Conservation (phyloP, 2,888 invertebrate species). For the Gonocerus acuteangulatus region DNA sequence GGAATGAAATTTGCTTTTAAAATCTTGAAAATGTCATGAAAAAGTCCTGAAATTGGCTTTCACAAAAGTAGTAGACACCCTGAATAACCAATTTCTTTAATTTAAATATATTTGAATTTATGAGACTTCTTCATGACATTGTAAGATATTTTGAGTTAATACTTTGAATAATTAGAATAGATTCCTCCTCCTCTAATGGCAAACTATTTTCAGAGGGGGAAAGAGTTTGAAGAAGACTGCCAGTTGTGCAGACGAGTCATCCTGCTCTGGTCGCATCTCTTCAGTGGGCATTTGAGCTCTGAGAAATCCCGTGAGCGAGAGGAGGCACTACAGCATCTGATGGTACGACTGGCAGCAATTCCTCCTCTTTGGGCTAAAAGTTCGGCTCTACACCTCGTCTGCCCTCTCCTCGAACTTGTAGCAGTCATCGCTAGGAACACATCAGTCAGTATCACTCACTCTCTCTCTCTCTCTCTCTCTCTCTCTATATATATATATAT, state of each 20-base stretch:
- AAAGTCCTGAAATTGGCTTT: too few species aligned
- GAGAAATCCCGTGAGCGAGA: constrained; percentile 25
- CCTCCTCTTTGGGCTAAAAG: constrained; percentile 13
- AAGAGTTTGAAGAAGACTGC: not conserved
- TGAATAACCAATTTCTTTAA: too few species aligned
- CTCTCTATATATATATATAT: too few species aligned
- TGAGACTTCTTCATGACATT: too few species aligned
- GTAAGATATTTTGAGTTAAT: too few species aligned
- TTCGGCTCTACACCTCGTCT: constrained; percentile 10
- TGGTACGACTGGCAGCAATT: constrained; percentile 5
- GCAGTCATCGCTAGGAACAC: constrained; percentile 18
- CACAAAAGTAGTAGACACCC: too few species aligned
- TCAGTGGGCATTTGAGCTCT: constrained; percentile 15
- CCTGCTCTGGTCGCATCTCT: constrained; percentile 25
- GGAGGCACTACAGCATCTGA: constrained; percentile 20
- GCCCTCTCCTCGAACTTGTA: constrained; percentile 28
- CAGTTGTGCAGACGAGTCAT: constrained; percentile 6
- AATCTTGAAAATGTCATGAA: too few species aligned
- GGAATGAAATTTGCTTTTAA: too few species aligned
- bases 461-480: too few species aligned
- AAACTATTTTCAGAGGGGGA: not conserved
- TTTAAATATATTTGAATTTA: too few species aligned
- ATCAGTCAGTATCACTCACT: constrained; percentile 28
- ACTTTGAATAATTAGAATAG: too few species aligned
- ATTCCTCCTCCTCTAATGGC: too few species aligned